Conservation (phyloP, 2,888 invertebrate genomes). For the Drosophila paucipuncta region DNA sequence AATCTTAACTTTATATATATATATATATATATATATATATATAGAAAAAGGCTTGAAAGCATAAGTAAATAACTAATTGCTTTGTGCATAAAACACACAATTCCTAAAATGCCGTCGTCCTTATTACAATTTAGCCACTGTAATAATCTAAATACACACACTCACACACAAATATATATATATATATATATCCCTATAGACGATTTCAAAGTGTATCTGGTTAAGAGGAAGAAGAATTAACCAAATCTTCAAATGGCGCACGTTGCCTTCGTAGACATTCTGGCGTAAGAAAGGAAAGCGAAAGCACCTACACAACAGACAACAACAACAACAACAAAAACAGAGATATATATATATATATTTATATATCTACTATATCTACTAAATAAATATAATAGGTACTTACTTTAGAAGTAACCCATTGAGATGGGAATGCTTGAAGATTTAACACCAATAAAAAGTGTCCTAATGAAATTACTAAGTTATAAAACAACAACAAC, state of each 20-base stretch:
- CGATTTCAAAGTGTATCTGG: slow-evolving; percentile 17
- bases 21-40: slow-evolving; percentile 21
- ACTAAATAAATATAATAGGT: slow-evolving; percentile 10
- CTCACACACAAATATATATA: slow-evolving; percentile 6
- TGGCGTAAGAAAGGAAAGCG: slow-evolving; percentile 39
- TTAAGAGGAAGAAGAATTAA: slow-evolving; percentile 1
- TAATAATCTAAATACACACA: slow-evolving; percentile 54
- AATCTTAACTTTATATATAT: slow-evolving; percentile 5
- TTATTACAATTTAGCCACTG: slow-evolving; percentile 67
- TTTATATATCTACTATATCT: slow-evolving; percentile 8
- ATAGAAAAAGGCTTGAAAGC: slow-evolving; percentile 49
- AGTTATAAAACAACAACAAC: slow-evolving; percentile 19
- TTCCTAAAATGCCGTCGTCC: slow-evolving; percentile 81
- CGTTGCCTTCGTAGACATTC: slow-evolving; percentile 54
- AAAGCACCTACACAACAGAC: slow-evolving; percentile 33
- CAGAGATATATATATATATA: neutral
- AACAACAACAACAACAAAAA: slow-evolving; percentile 10
- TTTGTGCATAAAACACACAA: slow-evolving; percentile 65
- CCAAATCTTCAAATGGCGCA: slow-evolving; percentile 27
- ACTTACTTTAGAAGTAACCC: slow-evolving; percentile 31
- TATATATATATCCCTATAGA: slow-evolving; percentile 2
- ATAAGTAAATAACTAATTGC: slow-evolving; percentile 64
- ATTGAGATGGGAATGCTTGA: slow-evolving; percentile 27
- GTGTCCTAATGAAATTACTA: slow-evolving; percentile 64
- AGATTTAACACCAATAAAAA: slow-evolving; percentile 27